Percentiles rank a stretch among this genome's conserved stretches.
Conservation (phyloP, 2,113 vertebrate species). For the Dasyurus viverrinus region DNA sequence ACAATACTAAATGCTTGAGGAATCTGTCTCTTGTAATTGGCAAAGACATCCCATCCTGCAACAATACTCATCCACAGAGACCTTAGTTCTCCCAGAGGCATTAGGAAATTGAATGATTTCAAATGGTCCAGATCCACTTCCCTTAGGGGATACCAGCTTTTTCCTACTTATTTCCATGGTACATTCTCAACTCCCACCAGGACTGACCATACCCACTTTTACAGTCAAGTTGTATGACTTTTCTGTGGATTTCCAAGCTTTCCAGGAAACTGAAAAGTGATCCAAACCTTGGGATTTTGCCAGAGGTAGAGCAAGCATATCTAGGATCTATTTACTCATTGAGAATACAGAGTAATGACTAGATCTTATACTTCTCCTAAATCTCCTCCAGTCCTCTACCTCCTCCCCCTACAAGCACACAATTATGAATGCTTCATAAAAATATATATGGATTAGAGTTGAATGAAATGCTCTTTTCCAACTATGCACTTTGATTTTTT, state of each 20-base stretch:
- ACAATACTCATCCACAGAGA: not conserved
- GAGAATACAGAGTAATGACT: accelerated
- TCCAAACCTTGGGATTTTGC: not conserved
- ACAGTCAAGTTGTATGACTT: not conserved
- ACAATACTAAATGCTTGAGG: not conserved
- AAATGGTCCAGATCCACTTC: not conserved
- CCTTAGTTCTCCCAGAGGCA: not conserved
- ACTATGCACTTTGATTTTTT: not conserved
- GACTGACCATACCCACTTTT: not conserved
- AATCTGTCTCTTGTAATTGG: not conserved
- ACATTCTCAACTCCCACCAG: not conserved
- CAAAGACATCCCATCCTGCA: not conserved
- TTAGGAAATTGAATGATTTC: not conserved
- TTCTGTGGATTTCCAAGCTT: not conserved
- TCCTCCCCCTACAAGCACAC: not conserved
- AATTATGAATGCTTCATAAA: not conserved
- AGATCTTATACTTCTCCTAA: not conserved
- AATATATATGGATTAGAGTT: not conserved
- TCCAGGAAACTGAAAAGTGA: conserved; percentile 3
- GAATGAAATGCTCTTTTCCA: not conserved
- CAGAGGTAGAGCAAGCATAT: not conserved
- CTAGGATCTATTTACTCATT: not conserved
- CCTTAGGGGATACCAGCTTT: not conserved
- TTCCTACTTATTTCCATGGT: not conserved
- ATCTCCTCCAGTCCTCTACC: not conserved